A percentile compares a stretch with the other conserved stretches of the same genome.
Conservation (phyloP, 2,888 invertebrate genomes). For the Drosophila bunnanda region DNA sequence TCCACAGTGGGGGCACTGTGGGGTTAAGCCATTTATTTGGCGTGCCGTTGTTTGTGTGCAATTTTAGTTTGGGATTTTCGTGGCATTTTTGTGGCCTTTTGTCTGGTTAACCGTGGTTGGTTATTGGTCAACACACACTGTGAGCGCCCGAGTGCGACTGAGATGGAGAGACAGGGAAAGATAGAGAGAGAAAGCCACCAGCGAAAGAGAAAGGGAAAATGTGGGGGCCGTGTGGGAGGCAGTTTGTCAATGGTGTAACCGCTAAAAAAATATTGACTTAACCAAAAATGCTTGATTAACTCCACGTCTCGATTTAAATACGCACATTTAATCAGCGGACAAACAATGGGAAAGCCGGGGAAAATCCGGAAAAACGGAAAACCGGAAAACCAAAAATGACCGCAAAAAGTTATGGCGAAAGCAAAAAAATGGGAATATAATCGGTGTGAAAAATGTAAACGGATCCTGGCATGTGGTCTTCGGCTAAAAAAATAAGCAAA, state of each 20-base stretch:
- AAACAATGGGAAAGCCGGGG: slow-evolving; percentile 17
- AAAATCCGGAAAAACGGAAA: not conserved
- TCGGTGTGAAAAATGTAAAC: slow-evolving; percentile 2
- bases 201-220: slow-evolving; percentile 9
- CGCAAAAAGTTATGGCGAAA: slow-evolving; percentile 6
- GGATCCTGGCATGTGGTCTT: slow-evolving; percentile 5
- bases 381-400: slow-evolving; percentile 3
- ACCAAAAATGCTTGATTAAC: slow-evolving; percentile 81
- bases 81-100: slow-evolving; percentile 84
- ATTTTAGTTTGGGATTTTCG: slow-evolving; percentile 84
- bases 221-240: slow-evolving; percentile 41
- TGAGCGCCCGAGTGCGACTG: slow-evolving; percentile 24
- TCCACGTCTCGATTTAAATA: slow-evolving; percentile 68
- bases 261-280: slow-evolving; percentile 82
- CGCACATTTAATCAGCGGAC: slow-evolving; percentile 59
- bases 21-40: slow-evolving; percentile 40
- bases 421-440: not conserved
- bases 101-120: slow-evolving; percentile 84
- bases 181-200: not conserved
- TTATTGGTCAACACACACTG: slow-evolving; percentile 74
- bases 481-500: not conserved
- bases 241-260: slow-evolving; percentile 74
- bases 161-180: slow-evolving; percentile 32
- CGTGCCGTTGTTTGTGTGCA: slow-evolving; percentile 69
- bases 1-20: slow-evolving; percentile 6